These are phyloP conservation scores for Entelurus aequoreus DNA, from an alignment of 2,113 vertebrate species.

Conservation along the genomic window DNA sequence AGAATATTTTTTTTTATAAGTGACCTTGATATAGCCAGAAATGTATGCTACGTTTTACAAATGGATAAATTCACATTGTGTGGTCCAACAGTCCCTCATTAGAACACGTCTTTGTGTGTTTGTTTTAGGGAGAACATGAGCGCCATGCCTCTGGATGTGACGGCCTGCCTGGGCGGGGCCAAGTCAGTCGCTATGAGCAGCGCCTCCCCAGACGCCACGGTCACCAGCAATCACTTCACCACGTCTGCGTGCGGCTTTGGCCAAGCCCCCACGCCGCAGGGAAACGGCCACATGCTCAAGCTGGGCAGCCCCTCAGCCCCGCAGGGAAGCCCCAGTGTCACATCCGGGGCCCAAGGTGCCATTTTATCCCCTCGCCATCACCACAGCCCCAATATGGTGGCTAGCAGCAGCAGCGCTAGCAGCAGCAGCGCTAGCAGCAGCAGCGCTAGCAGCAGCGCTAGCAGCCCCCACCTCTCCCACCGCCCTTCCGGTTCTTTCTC, in stretches of 20 bases:
- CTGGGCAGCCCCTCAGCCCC: conserved; percentile 82
- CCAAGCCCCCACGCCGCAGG: conserved; percentile 83
- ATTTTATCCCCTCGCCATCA: conserved; percentile 89
- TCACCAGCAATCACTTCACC: conserved; percentile 78
- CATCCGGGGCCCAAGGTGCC: conserved; percentile 35
- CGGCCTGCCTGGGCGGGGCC: conserved; percentile 73
- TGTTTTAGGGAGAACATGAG: conserved; percentile 82
- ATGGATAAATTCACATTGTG: background rate
- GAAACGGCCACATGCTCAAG: conserved; percentile 79
- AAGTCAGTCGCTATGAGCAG: conserved; percentile 81
- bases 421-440: conserved; percentile 61
- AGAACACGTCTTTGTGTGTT: background rate
- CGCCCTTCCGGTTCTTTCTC: conserved; percentile 70
- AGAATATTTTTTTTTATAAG: background rate
- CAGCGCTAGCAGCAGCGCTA: conserved; percentile 18
- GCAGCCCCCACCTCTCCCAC: conserved; percentile 83
- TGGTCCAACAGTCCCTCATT: background rate
- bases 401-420: conserved; percentile 39
- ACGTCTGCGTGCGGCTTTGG: conserved; percentile 64
- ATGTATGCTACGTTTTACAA: background rate
- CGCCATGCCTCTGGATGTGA: conserved; percentile 80
- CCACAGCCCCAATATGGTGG: conserved; percentile 48
- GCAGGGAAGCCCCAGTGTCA: conserved; percentile 81
- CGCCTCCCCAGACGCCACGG: conserved; percentile 72
- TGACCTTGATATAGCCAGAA: background rate